Base-by-base conservation (phyloP, 2,113 vertebrate genomes). In the Amblyopsis rosae region DNA sequence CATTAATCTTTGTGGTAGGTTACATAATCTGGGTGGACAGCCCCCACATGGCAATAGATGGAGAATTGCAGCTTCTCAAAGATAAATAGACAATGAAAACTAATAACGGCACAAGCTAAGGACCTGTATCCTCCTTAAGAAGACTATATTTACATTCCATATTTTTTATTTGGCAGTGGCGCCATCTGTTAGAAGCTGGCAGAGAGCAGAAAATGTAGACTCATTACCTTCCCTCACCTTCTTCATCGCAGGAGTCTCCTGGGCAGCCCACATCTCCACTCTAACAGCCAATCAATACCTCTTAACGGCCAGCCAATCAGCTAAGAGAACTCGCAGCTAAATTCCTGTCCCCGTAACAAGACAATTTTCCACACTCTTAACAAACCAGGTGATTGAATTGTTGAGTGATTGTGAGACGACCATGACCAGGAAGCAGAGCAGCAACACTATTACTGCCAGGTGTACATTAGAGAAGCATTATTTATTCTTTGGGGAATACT, bases 391-490 rank as follows among this genome's bases (percentile, higher is more conserved):
- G 35, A 32, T 49, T 19, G 9, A 26, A 19, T 4, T 11, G 46
- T 19, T 63, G 61, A 63, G 48, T 63, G 61, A 47, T 49, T 63
- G 61, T 48, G 61, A 63, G 57, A 15, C 57, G 26, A 59, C 41
- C 12, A 60, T 35, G 11, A 26, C 54, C 10, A 3, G 26, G 32
- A 79, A 75, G 73, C 79, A 81, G 73, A 85, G 81, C 78, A 87
- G 79, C 65, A 59, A 62, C 65, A 86, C 35, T 41, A 6, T 41
- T 41, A 41, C 7, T 41, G 35, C 35, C 35, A 41, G 35, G 26
- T 26, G 26, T 26, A 26, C 26, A 26, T 26, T 26, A 26, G 26
- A 26, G 26, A 26, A 26, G 35, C 35, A 41, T 41, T 41, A 41
- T 8, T 41, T 41, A 41, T 41, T 8, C 35, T 41, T 41, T 41